phyloP scores from a whole-genome alignment of 2,113 vertebrate genomes.

The Pao palembangensis region DNA sequence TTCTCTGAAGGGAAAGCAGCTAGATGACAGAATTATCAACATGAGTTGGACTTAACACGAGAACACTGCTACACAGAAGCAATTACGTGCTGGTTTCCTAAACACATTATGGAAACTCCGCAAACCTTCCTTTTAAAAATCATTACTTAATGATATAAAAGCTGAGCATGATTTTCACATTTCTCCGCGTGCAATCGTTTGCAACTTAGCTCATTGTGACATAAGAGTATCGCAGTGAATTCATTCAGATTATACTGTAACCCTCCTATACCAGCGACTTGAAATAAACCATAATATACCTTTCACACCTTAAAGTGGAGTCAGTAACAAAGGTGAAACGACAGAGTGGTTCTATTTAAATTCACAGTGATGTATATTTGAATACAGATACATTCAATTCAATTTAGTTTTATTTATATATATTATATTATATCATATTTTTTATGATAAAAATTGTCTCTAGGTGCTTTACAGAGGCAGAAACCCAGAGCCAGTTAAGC shows the following conservation, averaged over 20 bases:
- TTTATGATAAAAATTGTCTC: too few relatives aligned
- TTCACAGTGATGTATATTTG: slow-evolving; percentile 5
- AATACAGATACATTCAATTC: not conserved
- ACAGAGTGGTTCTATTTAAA: slow-evolving; percentile 2
- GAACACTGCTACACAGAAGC: not conserved
- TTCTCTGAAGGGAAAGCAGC: not conserved
- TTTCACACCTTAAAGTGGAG: not conserved
- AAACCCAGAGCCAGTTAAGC: too few relatives aligned
- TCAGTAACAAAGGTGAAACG: not conserved
- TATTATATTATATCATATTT: too few relatives aligned
- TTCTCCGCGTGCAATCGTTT: not conserved
- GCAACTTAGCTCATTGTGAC: not conserved
- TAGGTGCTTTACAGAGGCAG: too few relatives aligned
- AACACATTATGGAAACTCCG: not conserved
- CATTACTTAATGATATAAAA: not conserved
- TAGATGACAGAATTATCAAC: not conserved
- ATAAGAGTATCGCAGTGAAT: not conserved
- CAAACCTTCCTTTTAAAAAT: slow-evolving; percentile 1
- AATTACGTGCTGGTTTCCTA: not conserved
- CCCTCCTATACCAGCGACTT: not conserved
- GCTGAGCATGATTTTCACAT: too few relatives aligned
- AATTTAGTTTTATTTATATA: too few relatives aligned
- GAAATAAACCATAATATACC: not conserved
- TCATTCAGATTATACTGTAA: too few relatives aligned
- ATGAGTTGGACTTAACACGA: not conserved